Conservation (phyloP, 37 sponge, comb jelly and placozoan species). For the Agelas oroides region DNA sequence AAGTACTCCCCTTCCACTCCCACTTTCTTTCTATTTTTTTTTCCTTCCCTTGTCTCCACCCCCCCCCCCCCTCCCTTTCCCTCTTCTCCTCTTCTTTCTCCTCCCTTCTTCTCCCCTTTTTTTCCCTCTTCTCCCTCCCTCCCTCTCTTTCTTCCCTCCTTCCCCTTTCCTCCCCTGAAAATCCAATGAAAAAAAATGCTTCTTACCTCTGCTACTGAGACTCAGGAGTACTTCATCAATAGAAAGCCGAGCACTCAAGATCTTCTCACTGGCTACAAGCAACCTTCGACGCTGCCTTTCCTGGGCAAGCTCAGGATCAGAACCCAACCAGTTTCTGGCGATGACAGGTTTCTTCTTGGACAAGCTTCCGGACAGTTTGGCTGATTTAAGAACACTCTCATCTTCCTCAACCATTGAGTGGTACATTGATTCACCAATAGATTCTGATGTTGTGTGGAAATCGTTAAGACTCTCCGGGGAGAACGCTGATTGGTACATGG, state of each 20-base stretch:
- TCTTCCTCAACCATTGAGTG: slow-evolving; percentile 9
- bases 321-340: neutral
- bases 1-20: too few relatives aligned
- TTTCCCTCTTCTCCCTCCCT: too few relatives aligned
- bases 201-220: slow-evolving; percentile 66
- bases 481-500: slow-evolving; percentile 48
- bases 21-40: too few relatives aligned
- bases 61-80: too few relatives aligned
- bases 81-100: too few relatives aligned
- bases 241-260: slow-evolving; percentile 54
- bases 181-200: too few relatives aligned
- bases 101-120: too few relatives aligned
- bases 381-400: neutral
- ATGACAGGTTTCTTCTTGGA: neutral
- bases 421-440: slow-evolving; percentile 34
- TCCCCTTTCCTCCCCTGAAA: too few relatives aligned
- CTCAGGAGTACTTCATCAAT: slow-evolving; percentile 55
- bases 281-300: slow-evolving; percentile 21
- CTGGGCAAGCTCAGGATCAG: neutral
- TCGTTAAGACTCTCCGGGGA: neutral
- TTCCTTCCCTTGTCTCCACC: too few relatives aligned
- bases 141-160: too few relatives aligned
- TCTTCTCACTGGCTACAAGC: slow-evolving; percentile 17
- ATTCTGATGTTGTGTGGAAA: neutral
- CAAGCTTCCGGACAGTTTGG: too few relatives aligned